A percentile compares a stretch with the other conserved stretches of the same genome.
Evolutionary conservation across 2,797 vertebrate species (phyloP).

Genomic region (Martes flavigula): DNA sequence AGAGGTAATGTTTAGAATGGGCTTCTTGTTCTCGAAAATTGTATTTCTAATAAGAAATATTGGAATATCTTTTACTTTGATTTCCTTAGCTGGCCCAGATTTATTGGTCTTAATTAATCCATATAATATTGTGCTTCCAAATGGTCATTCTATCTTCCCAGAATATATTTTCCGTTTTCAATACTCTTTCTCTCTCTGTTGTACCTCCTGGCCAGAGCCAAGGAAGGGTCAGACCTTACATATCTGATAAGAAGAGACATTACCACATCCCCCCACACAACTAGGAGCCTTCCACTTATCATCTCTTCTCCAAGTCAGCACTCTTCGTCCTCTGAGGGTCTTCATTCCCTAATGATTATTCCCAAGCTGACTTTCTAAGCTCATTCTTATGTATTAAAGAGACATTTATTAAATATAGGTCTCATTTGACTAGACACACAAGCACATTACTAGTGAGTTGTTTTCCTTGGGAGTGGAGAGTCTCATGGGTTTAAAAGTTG

Average conservation of each 20-base stretch:
- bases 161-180: neutral
- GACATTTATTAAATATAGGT: neutral
- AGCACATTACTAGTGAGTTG: neutral
- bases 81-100: neutral
- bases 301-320: neutral
- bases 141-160: neutral
- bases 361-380: neutral
- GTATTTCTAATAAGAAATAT: neutral
- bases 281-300: neutral
- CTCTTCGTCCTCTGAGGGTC: neutral
- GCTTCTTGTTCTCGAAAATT: neutral
- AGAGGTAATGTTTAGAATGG: neutral
- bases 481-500: neutral
- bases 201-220: neutral
- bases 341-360: neutral
- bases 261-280: neutral
- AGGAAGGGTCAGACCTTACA: neutral
- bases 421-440: neutral
- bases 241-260: neutral
- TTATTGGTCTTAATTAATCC: neutral
- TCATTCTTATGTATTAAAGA: neutral
- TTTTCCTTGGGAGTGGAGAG: neutral
- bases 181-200: neutral
- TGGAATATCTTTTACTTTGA: neutral
- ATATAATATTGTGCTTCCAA: neutral